Evolutionary conservation across 2,888 invertebrate species (phyloP).

Genomic region (Campoplex capitator): DNA sequence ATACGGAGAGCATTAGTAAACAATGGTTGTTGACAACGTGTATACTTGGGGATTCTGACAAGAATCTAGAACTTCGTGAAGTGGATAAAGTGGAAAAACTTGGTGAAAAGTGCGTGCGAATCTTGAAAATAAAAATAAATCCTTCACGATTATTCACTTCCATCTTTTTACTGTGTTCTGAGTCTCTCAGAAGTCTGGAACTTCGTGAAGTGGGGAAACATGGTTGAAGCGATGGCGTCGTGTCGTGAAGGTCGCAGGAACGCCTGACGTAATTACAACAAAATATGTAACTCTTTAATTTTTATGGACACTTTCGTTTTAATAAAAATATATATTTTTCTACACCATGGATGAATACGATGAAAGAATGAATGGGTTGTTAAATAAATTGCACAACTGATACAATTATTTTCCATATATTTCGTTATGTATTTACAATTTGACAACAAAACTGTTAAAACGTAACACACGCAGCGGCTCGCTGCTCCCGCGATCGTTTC

Average conservation of each 20-base stretch:
- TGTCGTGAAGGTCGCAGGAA: not conserved
- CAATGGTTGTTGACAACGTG: not conserved
- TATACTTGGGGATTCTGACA: no score
- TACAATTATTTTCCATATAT: slow-evolving; percentile 79
- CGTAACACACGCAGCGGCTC: slow-evolving; percentile 77
- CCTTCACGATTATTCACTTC: no score
- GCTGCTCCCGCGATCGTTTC: slow-evolving; percentile 71
- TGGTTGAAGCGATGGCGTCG: not conserved
- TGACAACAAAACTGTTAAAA: slow-evolving; percentile 80
- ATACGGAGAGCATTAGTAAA: not conserved
- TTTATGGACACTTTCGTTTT: not conserved
- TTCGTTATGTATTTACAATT: slow-evolving; percentile 83
- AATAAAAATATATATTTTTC: not conserved
- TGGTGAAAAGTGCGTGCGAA: no score
- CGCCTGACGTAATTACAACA: not conserved
- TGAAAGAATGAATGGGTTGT: not conserved
- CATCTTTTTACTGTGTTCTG: no score
- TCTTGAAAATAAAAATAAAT: no score
- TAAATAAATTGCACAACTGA: not conserved
- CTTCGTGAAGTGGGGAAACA: not conserved
- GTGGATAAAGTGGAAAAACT: no score
- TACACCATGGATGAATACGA: not conserved
- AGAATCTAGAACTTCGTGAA: no score
- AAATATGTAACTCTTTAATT: not conserved
- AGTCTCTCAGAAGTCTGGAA: no score